These are phyloP conservation scores for Chaetophractus vellerosus DNA, from an alignment of 2,797 vertebrate genomes.

Conservation along the genomic window DNA sequence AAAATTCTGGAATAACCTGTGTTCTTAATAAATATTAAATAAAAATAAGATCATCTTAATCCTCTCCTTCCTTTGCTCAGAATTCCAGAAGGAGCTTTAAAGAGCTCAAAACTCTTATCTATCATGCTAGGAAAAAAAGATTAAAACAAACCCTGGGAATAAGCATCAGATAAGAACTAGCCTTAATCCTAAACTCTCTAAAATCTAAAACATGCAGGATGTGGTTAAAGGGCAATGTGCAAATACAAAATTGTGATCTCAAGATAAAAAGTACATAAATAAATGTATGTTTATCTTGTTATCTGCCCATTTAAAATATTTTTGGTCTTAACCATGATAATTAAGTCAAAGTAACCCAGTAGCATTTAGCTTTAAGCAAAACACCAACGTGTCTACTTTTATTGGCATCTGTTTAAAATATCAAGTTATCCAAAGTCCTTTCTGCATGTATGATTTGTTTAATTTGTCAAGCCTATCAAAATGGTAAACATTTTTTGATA, in stretches of 20 bases:
- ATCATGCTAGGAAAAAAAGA: conserved; percentile 41
- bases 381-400: background rate
- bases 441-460: background rate
- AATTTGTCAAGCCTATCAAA: background rate
- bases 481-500: background rate
- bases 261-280: conserved; percentile 27
- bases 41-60: conserved; percentile 73
- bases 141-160: conserved; percentile 52
- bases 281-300: conserved; percentile 58
- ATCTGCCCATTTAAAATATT: conserved; percentile 54
- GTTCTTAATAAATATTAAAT: conserved; percentile 77
- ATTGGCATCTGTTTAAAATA: conserved; percentile 35
- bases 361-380: conserved; percentile 58
- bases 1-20: conserved; percentile 70
- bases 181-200: conserved; percentile 69
- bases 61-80: conserved; percentile 65
- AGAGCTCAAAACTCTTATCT: conserved; percentile 52
- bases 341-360: conserved; percentile 27
- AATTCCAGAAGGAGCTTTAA: conserved; percentile 57
- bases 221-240: conserved; percentile 57
- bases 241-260: conserved; percentile 67
- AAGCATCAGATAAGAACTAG: conserved; percentile 66
- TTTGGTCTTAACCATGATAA: conserved; percentile 66
- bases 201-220: conserved; percentile 75
- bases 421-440: background rate